These are phyloP conservation scores for Galago senegalensis DNA, from an alignment of 2,797 vertebrate species.

Conservation along the genomic window DNA sequence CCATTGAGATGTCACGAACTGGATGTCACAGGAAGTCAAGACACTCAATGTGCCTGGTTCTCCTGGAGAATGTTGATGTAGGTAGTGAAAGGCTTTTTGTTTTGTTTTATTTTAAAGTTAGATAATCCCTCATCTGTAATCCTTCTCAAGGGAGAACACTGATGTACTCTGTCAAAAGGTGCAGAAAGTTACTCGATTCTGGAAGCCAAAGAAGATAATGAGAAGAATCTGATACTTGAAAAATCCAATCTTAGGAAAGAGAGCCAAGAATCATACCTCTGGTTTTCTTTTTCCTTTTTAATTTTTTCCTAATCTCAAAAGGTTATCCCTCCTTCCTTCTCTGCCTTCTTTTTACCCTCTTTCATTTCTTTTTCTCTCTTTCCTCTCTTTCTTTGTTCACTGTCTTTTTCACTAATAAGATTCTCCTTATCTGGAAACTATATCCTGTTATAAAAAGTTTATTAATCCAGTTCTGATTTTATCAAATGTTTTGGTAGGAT, in stretches of 20 bases:
- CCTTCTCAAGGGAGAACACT: conserved; percentile 47
- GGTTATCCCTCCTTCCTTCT: conserved; percentile 83
- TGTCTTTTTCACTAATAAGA: background rate
- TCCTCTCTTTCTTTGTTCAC: background rate
- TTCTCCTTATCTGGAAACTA: background rate
- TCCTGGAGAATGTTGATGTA: background rate
- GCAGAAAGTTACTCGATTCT: conserved; percentile 30
- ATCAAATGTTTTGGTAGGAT: background rate
- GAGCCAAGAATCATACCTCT: background rate
- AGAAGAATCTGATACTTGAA: conserved; percentile 32
- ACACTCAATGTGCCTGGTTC: background rate
- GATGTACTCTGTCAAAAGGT: conserved; percentile 14
- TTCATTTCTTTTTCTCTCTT: conserved; percentile 80
- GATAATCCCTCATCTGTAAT: conserved; percentile 40
- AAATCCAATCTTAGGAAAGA: background rate
- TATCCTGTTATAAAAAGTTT: background rate
- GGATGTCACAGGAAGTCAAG: background rate
- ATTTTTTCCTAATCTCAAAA: background rate
- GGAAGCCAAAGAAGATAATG: conserved; percentile 3
- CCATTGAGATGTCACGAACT: background rate
- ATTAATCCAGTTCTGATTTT: background rate
- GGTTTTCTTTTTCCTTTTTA: background rate
- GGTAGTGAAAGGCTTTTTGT: background rate
- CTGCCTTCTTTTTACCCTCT: conserved; percentile 86
- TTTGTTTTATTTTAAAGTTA: background rate